phyloP scores from a whole-genome alignment of 2,888 invertebrate genomes.

The Arctia plantaginis region DNA sequence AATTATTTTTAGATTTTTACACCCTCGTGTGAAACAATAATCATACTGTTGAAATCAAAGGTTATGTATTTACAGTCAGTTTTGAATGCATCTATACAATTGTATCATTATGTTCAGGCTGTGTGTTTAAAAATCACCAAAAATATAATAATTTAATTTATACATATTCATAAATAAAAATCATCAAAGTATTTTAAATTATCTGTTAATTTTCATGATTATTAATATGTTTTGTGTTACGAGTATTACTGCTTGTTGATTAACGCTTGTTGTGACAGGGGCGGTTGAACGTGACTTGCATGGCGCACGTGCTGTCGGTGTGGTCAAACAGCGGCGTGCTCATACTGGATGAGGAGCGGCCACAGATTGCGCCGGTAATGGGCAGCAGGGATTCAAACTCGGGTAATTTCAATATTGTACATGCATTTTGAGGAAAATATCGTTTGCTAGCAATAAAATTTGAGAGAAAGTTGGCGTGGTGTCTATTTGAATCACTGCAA shows the following conservation, averaged over 20 bases:
- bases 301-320: conserved; percentile 86
- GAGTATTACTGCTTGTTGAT: conserved; percentile 22
- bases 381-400: conserved; percentile 88
- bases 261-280: conserved; percentile 67
- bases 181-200: too few species aligned
- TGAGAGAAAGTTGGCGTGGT: not conserved
- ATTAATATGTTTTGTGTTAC: not conserved
- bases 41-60: not conserved
- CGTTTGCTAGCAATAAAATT: not conserved
- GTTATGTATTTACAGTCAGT: not conserved
- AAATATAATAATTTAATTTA: too few species aligned
- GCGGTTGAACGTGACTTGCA: conserved; percentile 87
- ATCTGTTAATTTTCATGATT: not conserved
- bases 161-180: too few species aligned
- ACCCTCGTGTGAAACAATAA: not conserved
- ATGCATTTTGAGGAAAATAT: not conserved
- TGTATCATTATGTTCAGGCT: not conserved
- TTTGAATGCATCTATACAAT: not conserved
- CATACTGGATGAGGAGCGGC: conserved; percentile 88
- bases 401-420: conserved; percentile 55
- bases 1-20: not conserved
- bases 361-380: conserved; percentile 88
- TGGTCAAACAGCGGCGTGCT: conserved; percentile 86
- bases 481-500: not conserved
- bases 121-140: not conserved